Percentiles rank a stretch among this genome's conserved stretches.
Conservation (phyloP, 2,888 invertebrate species). For the Cephus sareptanus region DNA sequence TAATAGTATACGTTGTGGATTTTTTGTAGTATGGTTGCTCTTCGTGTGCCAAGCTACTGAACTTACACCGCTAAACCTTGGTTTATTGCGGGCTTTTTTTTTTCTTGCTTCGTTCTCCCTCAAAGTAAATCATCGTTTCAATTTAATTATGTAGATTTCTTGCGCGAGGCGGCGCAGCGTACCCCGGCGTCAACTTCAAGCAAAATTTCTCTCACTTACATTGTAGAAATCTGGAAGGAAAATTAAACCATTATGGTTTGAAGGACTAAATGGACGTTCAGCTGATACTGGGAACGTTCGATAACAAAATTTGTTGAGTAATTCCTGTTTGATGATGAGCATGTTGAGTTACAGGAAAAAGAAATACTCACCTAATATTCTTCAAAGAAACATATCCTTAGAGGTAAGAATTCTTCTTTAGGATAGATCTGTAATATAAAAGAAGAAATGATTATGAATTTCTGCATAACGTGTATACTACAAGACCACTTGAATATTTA, state of each 20-base stretch:
- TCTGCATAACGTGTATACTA: background rate
- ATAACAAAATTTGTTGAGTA: background rate
- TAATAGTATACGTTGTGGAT: conserved; percentile 59
- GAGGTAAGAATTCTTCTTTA: conserved; percentile 56
- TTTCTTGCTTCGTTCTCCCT: conserved; percentile 30
- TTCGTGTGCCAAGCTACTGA: conserved; percentile 48
- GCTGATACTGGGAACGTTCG: background rate
- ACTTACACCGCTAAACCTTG: conserved; percentile 50
- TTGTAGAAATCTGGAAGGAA: conserved; percentile 58
- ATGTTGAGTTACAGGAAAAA: background rate
- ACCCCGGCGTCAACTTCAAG: conserved; percentile 47
- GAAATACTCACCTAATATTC: conserved; percentile 55
- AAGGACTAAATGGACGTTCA: background rate
- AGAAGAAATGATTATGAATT: conserved; percentile 11
- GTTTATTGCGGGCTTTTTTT: conserved; percentile 19
- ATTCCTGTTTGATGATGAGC: background rate
- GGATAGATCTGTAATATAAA: conserved; percentile 58
- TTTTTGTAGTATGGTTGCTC: conserved; percentile 48
- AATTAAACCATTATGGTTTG: conserved; percentile 14
- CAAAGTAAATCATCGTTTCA: conserved; percentile 34
- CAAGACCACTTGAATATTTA: background rate
- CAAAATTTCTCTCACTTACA: conserved; percentile 55
- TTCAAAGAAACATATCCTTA: conserved; percentile 57
- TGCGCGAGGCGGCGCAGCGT: conserved; percentile 44
- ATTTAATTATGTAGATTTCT: conserved; percentile 10